Conservation (phyloP, 2,797 vertebrate species). For the Lacerta bilineata region DNA sequence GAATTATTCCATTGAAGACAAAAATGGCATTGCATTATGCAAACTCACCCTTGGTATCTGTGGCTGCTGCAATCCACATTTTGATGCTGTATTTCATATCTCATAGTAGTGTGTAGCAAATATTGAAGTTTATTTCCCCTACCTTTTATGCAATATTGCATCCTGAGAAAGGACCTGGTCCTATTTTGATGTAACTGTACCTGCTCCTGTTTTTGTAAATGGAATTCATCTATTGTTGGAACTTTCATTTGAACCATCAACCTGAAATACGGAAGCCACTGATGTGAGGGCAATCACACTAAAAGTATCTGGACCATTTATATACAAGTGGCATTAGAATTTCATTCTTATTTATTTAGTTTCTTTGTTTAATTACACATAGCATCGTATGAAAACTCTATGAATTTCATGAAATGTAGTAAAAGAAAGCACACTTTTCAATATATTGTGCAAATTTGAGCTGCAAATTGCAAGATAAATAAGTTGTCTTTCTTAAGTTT, state of each 20-base stretch:
- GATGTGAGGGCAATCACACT: no score
- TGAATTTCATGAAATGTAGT: neutral
- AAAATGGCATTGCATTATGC: neutral
- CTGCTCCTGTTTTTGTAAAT: fast-evolving
- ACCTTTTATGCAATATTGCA: fast-evolving
- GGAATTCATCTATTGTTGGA: neutral
- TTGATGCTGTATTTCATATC: neutral
- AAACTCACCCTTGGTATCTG: neutral
- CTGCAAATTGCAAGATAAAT: constrained; percentile 68
- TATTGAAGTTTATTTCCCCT: constrained; percentile 7
- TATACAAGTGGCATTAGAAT: neutral
- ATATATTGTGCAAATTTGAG: neutral
- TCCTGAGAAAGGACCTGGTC: fast-evolving
- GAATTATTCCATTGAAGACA: neutral
- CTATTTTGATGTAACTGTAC: fast-evolving
- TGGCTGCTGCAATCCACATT: neutral
- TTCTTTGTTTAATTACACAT: constrained; percentile 11
- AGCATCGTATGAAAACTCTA: constrained; percentile 1
- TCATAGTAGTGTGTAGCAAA: neutral
- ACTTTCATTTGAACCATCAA: neutral
- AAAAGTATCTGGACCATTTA: neutral
- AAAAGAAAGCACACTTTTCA: neutral
- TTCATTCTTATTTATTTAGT: constrained; percentile 32
- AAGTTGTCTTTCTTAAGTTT: constrained; percentile 65
- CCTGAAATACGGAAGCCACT: neutral